phyloP scores from a whole-genome alignment of 53 echinoderm and acorn worm species.

The Arbacia lixula region DNA sequence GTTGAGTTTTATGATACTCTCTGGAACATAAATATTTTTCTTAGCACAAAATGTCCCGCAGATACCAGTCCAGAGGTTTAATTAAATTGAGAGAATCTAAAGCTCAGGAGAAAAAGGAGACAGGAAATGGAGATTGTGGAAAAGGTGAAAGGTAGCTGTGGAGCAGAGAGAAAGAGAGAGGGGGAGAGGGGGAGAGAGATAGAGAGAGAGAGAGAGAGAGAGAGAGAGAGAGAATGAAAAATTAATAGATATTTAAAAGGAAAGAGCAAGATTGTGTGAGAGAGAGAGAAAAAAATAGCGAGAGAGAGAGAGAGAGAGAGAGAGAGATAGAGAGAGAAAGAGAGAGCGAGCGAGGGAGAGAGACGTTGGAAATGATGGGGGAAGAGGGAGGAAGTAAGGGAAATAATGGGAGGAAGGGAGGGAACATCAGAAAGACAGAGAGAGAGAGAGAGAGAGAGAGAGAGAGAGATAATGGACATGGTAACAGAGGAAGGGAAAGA shows the following conservation, averaged over 20 bases:
- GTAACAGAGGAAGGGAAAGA: background rate
- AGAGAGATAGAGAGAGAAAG: background rate
- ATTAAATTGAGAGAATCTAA: background rate
- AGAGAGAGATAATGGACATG: background rate
- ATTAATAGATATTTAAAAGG: too few species aligned
- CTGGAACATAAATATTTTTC: slow-evolving; percentile 31
- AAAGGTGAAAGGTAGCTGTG: background rate
- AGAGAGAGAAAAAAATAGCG: background rate
- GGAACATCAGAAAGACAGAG: background rate
- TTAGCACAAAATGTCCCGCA: slow-evolving; percentile 48
- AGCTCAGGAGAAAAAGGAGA: background rate
- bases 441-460: background rate
- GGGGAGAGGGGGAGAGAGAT: background rate
- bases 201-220: background rate
- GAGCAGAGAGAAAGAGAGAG: background rate
- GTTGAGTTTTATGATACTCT: too few species aligned
- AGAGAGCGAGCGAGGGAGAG: background rate
- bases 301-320: background rate
- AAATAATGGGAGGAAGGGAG: background rate
- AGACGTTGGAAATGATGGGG: background rate
- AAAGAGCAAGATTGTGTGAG: background rate
- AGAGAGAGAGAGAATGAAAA: background rate
- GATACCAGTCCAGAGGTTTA: slow-evolving; percentile 33
- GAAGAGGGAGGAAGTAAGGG: background rate
- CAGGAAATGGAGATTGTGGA: background rate